These are phyloP conservation scores for Acrocyrtus sp. DNA, from an alignment of 2,888 invertebrate species.

Conservation along the genomic window DNA sequence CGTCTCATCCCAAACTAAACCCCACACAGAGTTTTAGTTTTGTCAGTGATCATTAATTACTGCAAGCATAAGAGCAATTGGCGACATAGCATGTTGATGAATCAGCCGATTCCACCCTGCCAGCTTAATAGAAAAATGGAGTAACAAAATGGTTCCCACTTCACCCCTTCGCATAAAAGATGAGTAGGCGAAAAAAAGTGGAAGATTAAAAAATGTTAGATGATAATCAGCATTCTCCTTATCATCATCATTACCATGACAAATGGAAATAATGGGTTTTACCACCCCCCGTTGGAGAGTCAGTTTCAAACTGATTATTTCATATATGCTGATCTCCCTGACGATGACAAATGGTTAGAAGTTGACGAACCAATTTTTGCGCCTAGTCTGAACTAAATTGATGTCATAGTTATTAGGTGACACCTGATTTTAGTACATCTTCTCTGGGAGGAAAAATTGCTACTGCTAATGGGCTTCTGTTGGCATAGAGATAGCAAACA, in stretches of 20 bases:
- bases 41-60: too few relatives aligned
- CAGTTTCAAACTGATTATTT: not conserved
- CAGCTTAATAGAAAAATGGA: not conserved
- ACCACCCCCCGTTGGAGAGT: too few relatives aligned
- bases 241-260: not conserved
- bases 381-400: not conserved
- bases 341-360: not conserved
- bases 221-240: not conserved
- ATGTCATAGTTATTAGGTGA: not conserved
- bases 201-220: not conserved
- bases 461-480: too few relatives aligned
- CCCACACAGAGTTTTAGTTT: too few relatives aligned
- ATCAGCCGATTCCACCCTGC: constrained; percentile 17
- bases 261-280: not conserved
- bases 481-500: too few relatives aligned
- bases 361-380: not conserved
- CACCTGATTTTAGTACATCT: not conserved
- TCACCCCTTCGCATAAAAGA: not conserved
- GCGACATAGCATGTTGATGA: constrained; percentile 28
- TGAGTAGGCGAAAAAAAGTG: not conserved
- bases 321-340: not conserved
- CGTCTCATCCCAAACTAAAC: too few relatives aligned
- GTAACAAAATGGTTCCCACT: not conserved
- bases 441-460: not conserved
- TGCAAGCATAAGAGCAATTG: too few relatives aligned